phyloP scores from a whole-genome alignment of 2,113 vertebrate species.

The Grammomys surdaster region DNA sequence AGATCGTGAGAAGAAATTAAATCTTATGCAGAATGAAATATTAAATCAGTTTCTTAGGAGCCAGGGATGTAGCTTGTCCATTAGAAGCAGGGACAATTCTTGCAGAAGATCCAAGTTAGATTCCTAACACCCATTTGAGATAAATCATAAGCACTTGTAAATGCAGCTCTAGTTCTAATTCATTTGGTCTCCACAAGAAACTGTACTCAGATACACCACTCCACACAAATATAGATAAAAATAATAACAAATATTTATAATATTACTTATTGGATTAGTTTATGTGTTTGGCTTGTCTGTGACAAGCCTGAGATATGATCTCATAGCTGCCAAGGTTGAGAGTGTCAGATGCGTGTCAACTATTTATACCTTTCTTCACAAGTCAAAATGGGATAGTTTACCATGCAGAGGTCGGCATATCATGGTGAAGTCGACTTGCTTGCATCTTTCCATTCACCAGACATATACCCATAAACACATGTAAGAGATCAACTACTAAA shows the following conservation, averaged over 20 bases:
- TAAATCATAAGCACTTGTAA: not conserved
- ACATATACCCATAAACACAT: not conserved
- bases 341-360: not conserved
- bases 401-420: not conserved
- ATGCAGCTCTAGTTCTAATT: not conserved
- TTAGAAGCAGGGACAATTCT: not conserved
- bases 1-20: not conserved
- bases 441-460: not conserved
- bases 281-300: slow-evolving; percentile 3
- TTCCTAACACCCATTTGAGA: not conserved
- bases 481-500: not conserved
- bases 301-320: not conserved
- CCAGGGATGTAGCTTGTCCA: not conserved
- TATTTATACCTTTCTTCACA: not conserved
- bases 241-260: not conserved
- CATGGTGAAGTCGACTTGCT: not conserved
- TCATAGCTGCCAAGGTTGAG: not conserved
- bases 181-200: no score
- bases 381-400: not conserved
- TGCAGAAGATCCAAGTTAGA: not conserved
- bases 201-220: no score
- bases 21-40: not conserved
- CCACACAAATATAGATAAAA: not conserved
- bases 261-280: not conserved
- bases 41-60: not conserved